Evolutionary conservation across 2,113 vertebrate genomes (phyloP).

Genomic region (Calidris pygmaea): DNA sequence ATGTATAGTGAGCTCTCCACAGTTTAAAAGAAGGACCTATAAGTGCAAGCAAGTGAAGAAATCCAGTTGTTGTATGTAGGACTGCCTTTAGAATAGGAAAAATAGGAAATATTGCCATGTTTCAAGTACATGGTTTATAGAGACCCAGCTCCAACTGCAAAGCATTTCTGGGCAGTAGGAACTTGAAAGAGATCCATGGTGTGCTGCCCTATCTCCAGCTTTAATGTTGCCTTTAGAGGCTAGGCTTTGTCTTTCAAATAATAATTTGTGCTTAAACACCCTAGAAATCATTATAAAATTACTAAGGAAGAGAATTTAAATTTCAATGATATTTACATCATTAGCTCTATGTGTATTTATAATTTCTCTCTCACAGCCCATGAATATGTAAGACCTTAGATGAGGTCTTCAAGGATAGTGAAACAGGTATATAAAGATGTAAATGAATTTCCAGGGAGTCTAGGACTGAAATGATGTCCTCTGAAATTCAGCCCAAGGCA

Average conservation of each 20-base stretch:
- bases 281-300: neutral
- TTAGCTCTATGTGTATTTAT: neutral
- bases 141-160: neutral
- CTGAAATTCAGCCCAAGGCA: neutral
- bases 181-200: neutral
- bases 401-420: neutral
- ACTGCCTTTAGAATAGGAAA: neutral
- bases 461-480: neutral
- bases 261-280: neutral
- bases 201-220: neutral
- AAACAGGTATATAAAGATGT: neutral
- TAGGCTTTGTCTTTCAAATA: neutral
- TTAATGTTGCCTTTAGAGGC: neutral
- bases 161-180: neutral
- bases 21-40: neutral
- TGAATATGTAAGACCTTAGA: neutral
- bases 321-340: neutral
- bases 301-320: neutral
- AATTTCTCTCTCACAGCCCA: neutral
- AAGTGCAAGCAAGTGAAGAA: neutral
- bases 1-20: neutral
- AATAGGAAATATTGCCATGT: neutral
- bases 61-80: neutral
- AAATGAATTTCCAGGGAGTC: neutral
- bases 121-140: neutral